Evolutionary conservation across 2,797 vertebrate genomes (phyloP), one percentile per base, ranked within the genome.

Genomic region (Leptoclinus maculatus): DNA sequence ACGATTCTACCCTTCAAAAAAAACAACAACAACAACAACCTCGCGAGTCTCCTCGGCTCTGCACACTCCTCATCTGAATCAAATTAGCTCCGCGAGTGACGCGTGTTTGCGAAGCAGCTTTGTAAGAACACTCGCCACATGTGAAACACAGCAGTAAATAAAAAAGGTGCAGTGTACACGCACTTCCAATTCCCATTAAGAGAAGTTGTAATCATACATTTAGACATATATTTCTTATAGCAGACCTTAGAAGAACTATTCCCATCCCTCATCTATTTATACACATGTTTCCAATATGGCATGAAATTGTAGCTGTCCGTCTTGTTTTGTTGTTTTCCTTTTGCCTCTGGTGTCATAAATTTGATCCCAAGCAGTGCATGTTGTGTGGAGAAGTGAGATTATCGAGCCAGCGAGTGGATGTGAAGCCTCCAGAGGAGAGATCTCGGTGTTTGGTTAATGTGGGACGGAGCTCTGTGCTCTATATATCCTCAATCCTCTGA

Each of bases 41-140:
- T 62, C 73, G 39, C 14, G 7, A 76, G 72, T 70, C 62, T 83
- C 56, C 25, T 23, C 2, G 3, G 66, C 82, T 82, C 71, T 36
- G 68, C 79, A 66, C 80, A 85, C 87, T 77, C 51, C 70, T 86
- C 83, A 86, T 89, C 82, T 89, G 87, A 85, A 85, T 87, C 67
- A 41, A 89, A 91, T 92, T 91, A 90, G 80, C 76, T 84, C 60
- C 71, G 36, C 59, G 0, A 76, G 67, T 76, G 71, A 82, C 7
- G 73, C 56, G 69, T 84, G 82, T 91, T 87, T 86, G 89, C 67
- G 43, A 32, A 79, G 72, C 43, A 5, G 78, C 67, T 86, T 51
- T 66, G 76, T 62, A 11, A 57, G 54, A 57, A 57, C 54, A 32
- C 51, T 2, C 38, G 12, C 68, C 74, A 60, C 78, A 66, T 76